Evolutionary conservation across 1,140 invertebrate species (phyloP).

Genomic region (Heliconius melpomene): DNA sequence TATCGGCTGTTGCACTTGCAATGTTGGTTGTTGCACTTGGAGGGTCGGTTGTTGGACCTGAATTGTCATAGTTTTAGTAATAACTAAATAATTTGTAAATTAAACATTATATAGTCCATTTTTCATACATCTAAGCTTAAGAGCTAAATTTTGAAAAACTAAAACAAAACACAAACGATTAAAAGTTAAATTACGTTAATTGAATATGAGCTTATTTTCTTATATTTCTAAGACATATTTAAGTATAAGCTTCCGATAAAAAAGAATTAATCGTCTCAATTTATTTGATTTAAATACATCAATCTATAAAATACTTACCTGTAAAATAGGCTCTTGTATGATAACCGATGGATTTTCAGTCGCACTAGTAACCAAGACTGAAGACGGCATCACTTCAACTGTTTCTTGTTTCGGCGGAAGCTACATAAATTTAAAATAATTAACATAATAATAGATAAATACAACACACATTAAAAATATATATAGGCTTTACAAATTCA

Average conservation of each 20-base stretch:
- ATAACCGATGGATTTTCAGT: slow-evolving; percentile 58
- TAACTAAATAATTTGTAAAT: too few relatives aligned
- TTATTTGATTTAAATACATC: neutral
- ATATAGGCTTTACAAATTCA: too few relatives aligned
- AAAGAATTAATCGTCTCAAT: neutral
- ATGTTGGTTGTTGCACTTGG: slow-evolving; percentile 55
- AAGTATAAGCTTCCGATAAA: too few relatives aligned
- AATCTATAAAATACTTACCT: slow-evolving; percentile 37
- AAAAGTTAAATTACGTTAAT: too few relatives aligned
- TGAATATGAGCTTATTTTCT: too few relatives aligned
- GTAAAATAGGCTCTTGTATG: slow-evolving; percentile 70
- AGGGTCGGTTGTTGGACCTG: slow-evolving; percentile 39
- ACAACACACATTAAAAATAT: too few relatives aligned
- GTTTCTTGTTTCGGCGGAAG: slow-evolving; percentile 66
- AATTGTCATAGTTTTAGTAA: too few relatives aligned
- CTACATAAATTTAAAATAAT: slow-evolving; percentile 15
- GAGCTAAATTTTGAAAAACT: too few relatives aligned
- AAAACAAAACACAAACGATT: too few relatives aligned
- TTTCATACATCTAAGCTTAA: too few relatives aligned
- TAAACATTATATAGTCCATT: too few relatives aligned
- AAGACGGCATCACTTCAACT: slow-evolving; percentile 53
- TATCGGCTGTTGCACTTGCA: slow-evolving; percentile 72
- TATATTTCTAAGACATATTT: too few relatives aligned
- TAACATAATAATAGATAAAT: neutral
- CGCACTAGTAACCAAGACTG: slow-evolving; percentile 55